A percentile compares a stretch with the other conserved stretches of the same genome.
phyloP scores from a whole-genome alignment of 2,113 vertebrate species.

The Chauna torquata region DNA sequence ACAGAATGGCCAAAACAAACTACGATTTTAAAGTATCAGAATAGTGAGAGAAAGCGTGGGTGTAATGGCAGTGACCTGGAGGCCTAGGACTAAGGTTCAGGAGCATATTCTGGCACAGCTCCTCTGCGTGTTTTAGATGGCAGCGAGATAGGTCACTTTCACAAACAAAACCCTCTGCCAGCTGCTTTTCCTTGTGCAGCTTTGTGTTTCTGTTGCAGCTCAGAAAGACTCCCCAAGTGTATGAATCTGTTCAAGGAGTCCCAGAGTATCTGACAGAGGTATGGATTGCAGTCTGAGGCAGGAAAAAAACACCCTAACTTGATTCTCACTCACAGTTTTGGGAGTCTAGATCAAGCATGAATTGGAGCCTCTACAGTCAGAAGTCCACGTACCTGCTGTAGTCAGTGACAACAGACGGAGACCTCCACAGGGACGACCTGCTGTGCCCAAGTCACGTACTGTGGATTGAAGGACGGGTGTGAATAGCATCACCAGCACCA shows the following conservation, averaged over 20 bases:
- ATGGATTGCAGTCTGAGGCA: neutral
- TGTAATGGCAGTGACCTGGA: neutral
- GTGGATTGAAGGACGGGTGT: neutral
- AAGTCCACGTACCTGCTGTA: neutral
- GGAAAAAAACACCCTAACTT: fast-evolving
- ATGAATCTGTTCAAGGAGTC: neutral
- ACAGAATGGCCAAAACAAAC: neutral
- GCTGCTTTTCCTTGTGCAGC: neutral
- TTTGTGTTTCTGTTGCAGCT: neutral
- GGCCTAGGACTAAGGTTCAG: neutral
- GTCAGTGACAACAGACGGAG: neutral
- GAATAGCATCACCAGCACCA: neutral
- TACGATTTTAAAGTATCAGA: neutral
- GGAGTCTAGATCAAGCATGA: neutral
- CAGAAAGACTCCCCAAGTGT: neutral
- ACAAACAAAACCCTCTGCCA: neutral
- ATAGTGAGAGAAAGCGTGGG: neutral
- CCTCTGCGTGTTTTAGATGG: neutral
- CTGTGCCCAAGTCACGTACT: neutral
- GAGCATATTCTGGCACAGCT: neutral
- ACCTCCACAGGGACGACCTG: neutral
- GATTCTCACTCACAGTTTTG: neutral
- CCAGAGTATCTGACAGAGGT: neutral
- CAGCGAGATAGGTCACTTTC: neutral
- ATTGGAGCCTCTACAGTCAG: neutral